Evolutionary conservation across 2,888 invertebrate species (phyloP), one percentile per base, ranked within the genome.

Genomic region (Stegophylla sp.): DNA sequence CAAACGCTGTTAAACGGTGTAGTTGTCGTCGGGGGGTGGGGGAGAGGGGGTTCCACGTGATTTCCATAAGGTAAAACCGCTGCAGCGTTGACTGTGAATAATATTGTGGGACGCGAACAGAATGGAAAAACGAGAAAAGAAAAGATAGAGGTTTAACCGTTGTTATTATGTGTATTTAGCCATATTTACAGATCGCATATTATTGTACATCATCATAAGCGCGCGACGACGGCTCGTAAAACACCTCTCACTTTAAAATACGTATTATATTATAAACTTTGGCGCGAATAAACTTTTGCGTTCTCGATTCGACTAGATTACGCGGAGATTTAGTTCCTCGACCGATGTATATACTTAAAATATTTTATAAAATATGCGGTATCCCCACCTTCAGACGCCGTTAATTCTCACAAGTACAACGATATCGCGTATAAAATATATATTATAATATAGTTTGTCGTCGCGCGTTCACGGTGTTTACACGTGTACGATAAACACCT

Each of bases 231-330:
- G 9, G 7, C 28, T 67, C 17, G 13, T 48, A 66, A 53, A 12
- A 71, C 13, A 26, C n/a, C 34, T 59, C 3, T 45, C n/a, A n/a
- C n/a, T n/a, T n/a, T 59, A n/a, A 72, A 53, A 72, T 13, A n/a
- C n/a, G n/a, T n/a, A 59, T 59, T n/a, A 43, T 23, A 17, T 43
- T 43, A 10, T 53, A 26, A 71, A 71, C 34, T 59, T 59, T 17
- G 28, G 56, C 12, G 5, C 71, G 15, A 71, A 43, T 72, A 72
- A 72, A 59, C 56, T 56, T 43, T n/a, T 53, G 41, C 71, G 26
- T 72, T 72, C n/a, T n/a, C 59, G 72, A 72, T 72, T 59, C n/a
- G 72, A 72, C 43, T 56, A 59, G 72, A 72, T 72, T 72, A 59
- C 72, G n/a, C n/a, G 43, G 59, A 26, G 56, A 43, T 26, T 72